A percentile compares a stretch with the other conserved stretches of the same genome.
Conservation (phyloP, 2,888 invertebrate species). For the Chloromyia formosa region DNA sequence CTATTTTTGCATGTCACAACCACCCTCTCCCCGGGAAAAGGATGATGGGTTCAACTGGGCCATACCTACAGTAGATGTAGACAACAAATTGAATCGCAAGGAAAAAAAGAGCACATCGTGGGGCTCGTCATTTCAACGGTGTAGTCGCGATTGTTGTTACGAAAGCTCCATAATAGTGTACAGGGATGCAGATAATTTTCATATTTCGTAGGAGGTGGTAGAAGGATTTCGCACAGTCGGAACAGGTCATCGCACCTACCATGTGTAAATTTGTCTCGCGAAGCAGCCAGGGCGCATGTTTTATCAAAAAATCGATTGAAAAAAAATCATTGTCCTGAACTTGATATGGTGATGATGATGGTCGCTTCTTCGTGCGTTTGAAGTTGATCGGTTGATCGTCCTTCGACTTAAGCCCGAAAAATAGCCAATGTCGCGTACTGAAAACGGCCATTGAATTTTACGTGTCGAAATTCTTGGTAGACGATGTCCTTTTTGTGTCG, state of each 20-base stretch:
- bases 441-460: background rate
- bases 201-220: background rate
- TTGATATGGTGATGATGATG: background rate
- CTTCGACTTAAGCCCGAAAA: background rate
- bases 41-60: background rate
- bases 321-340: slow-evolving; percentile 32
- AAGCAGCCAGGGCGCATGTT: slow-evolving; percentile 34
- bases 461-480: background rate
- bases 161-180: slow-evolving; percentile 49
- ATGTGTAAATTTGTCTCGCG: slow-evolving; percentile 38
- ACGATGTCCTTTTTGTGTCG: slow-evolving; percentile 2
- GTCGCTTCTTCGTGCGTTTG: background rate
- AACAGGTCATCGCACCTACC: slow-evolving; percentile 38
- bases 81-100: slow-evolving; percentile 1
- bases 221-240: slow-evolving; percentile 32
- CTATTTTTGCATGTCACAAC: background rate
- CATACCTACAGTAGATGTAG: background rate
- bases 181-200: slow-evolving; percentile 29
- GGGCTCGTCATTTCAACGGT: slow-evolving; percentile 22
- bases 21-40: background rate
- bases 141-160: slow-evolving; percentile 50
- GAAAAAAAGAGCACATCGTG: slow-evolving; percentile 7
- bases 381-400: background rate
- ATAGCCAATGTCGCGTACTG: background rate
- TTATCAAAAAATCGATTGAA: slow-evolving; percentile 42